These are phyloP conservation scores for Eupithecia tripunctaria DNA, from an alignment of 2,888 invertebrate species.

Conservation along the genomic window DNA sequence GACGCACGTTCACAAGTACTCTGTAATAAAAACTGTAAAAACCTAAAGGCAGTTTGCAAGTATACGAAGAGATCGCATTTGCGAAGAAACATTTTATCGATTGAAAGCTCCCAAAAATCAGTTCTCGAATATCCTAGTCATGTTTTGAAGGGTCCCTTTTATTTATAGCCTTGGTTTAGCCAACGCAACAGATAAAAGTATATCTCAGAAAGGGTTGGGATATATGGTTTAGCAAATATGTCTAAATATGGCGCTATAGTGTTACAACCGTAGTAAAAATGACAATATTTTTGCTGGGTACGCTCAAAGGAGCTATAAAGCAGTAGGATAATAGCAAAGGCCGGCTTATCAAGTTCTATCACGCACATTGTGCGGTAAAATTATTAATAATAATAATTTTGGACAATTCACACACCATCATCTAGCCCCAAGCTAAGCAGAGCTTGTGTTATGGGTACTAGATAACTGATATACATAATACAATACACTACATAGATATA, in stretches of 20 bases:
- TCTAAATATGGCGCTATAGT: conserved; percentile 1
- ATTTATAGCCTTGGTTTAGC: background rate
- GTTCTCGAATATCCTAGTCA: background rate
- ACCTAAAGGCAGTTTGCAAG: background rate
- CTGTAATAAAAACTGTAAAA: too few species aligned
- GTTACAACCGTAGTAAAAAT: conserved; percentile 29
- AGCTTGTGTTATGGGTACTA: too few species aligned
- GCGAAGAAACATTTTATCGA: too few species aligned
- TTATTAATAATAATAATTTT: too few species aligned
- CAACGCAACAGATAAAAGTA: background rate
- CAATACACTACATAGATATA: too few species aligned
- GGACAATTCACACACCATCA: too few species aligned
- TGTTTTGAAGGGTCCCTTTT: background rate
- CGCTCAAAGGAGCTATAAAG: conserved; percentile 44
- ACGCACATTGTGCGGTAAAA: conserved; percentile 45
- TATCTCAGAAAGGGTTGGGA: background rate
- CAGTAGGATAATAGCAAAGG: conserved; percentile 45
- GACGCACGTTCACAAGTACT: too few species aligned
- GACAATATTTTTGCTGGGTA: conserved; percentile 42
- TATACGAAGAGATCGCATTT: background rate
- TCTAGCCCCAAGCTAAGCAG: too few species aligned
- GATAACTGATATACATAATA: too few species aligned
- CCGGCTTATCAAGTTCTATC: conserved; percentile 47
- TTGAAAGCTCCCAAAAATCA: background rate
- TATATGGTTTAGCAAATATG: background rate